Base-by-base conservation (phyloP, 2,888 invertebrate species). In the Coelogynopora nodosa region DNA sequence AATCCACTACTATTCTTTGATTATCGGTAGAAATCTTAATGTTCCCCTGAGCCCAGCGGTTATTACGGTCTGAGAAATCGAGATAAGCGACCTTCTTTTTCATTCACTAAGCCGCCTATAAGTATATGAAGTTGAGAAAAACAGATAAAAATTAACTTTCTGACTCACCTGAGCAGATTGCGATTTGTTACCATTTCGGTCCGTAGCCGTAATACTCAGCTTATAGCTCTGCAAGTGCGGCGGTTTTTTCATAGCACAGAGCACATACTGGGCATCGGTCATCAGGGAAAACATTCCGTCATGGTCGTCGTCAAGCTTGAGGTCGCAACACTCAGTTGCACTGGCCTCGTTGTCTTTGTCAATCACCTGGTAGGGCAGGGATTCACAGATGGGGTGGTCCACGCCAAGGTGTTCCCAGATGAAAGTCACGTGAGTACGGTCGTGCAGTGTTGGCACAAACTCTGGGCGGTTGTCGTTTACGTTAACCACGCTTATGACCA, bases 401-500 rank as follows among this genome's bases (percentile, higher is more conserved):
- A 5, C 27, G 28, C 82, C 82, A 13, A 82, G 82, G 82, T 31
- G 10, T 26, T 74, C 74, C 74, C 74, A 74, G 74, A 26, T 74
- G 23, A 74, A 74, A 26, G 74, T 74, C 2, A 74, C 74, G 23
- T 74, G 74, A 26, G 74, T 74, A 5, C 27, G 74, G 23, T 26
- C 18, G 18, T 23, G 2, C 18, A n/a, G 2, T 74, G 27, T 26
- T 2, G 23, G 74, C 18, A 23, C 23, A 23, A 74, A 74, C 23
- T 82, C 82, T 2, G 82, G 82, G 2, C 18, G 30, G 23, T 82
- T 29, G 23, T 82, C 82, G 82, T 82, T 82, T 2, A 82, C 82
- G 27, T 82, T 82, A 10, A 31, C 29, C 2, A 82, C 82, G 1
- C 27, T 18, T 2, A 82, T 82, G 30, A 31, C 31, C 10, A 82